Evolutionary conservation across 2,888 invertebrate species (phyloP).

Genomic region (Lasius platythorax): DNA sequence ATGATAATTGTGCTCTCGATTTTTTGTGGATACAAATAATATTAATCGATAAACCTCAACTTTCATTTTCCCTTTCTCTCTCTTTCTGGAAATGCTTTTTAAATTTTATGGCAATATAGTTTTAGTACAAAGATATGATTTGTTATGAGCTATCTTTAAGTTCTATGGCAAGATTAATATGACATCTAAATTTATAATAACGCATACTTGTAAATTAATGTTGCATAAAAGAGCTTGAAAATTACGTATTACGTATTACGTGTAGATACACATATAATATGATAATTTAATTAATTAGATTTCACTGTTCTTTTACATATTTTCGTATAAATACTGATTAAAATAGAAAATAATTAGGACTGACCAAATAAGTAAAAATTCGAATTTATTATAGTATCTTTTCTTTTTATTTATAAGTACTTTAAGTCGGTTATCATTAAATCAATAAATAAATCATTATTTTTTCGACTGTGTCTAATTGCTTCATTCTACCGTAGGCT

Average conservation of each 20-base stretch:
- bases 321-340: not conserved
- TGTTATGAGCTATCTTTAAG: conserved; percentile 32
- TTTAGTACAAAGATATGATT: conserved; percentile 20
- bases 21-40: not conserved
- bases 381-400: not conserved
- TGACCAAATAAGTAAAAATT: not conserved
- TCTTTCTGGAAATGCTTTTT: not conserved
- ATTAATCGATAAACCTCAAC: not conserved
- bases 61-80: not conserved
- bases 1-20: not conserved
- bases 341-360: not conserved
- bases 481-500: not conserved
- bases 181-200: conserved; percentile 43
- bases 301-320: not conserved
- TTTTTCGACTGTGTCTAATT: not conserved
- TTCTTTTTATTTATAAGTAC: not conserved
- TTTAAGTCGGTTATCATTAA: not conserved
- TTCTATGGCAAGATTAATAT: conserved; percentile 47
- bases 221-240: conserved; percentile 36
- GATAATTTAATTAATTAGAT: not conserved
- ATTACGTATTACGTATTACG: conserved; percentile 1
- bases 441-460: not conserved
- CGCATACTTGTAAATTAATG: conserved; percentile 46
- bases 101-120: conserved; percentile 36
- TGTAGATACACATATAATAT: not conserved